Percentiles rank a stretch among this genome's conserved stretches.
phyloP scores from a whole-genome alignment of 1,140 invertebrate genomes.

The Heliconius eleuchia region DNA sequence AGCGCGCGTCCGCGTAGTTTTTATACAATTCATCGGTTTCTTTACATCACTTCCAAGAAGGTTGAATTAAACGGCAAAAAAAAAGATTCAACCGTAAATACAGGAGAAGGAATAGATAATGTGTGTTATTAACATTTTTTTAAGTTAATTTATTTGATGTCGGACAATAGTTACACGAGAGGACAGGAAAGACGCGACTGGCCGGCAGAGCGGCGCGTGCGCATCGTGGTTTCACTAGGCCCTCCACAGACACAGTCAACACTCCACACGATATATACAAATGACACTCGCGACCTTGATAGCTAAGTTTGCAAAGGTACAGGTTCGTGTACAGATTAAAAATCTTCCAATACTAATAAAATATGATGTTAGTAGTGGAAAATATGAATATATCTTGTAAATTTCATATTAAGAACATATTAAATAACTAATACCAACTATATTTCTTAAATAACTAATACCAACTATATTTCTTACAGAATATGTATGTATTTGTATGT shows the following conservation, averaged over 20 bases:
- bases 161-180: background rate
- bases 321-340: conserved; percentile 38
- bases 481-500: no score
- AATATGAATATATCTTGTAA: background rate
- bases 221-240: conserved; percentile 33
- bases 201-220: conserved; percentile 32
- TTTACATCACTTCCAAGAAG: conserved; percentile 30
- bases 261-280: conserved; percentile 13
- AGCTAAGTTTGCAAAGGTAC: conserved; percentile 42
- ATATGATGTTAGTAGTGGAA: background rate
- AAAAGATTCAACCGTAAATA: conserved; percentile 16
- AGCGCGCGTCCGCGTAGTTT: background rate
- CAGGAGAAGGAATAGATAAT: background rate
- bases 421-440: no score
- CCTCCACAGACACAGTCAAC: background rate
- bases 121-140: background rate
- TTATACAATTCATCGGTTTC: conserved; percentile 23
- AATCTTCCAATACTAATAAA: conserved; percentile 13
- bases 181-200: conserved; percentile 16
- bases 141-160: background rate
- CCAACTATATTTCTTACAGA: no score
- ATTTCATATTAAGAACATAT: no score
- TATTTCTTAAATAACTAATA: no score
- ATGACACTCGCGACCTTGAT: conserved; percentile 55
- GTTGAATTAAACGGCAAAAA: conserved; percentile 24